Percentiles rank a stretch among this genome's conserved stretches.
phyloP scores from a whole-genome alignment of 2,888 invertebrate species.

The Acanthacorydalis orientalis region DNA sequence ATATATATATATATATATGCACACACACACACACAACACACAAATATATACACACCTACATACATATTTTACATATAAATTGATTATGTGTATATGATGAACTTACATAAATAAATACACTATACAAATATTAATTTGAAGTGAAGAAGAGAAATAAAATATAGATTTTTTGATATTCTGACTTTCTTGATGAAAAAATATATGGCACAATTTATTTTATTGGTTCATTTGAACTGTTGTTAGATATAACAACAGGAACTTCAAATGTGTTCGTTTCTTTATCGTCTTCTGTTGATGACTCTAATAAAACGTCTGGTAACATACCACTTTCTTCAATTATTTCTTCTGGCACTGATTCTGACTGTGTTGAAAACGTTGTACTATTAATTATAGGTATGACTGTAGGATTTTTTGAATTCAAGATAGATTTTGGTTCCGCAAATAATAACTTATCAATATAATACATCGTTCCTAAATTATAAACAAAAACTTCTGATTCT shows the following conservation, averaged over 20 bases:
- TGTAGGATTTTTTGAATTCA: slow-evolving; percentile 10
- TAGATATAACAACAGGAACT: background rate
- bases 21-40: too few relatives aligned
- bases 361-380: slow-evolving; percentile 10
- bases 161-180: too few relatives aligned
- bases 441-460: slow-evolving; percentile 41
- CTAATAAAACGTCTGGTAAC: slow-evolving; percentile 23
- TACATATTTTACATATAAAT: too few relatives aligned
- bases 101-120: too few relatives aligned
- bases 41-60: too few relatives aligned
- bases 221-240: slow-evolving; percentile 1
- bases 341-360: slow-evolving; percentile 24
- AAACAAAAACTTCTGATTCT: slow-evolving; percentile 44
- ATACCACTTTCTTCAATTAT: slow-evolving; percentile 20
- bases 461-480: slow-evolving; percentile 47
- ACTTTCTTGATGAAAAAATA: too few relatives aligned
- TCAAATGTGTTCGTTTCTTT: slow-evolving; percentile 8
- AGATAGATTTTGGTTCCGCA: slow-evolving; percentile 14
- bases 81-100: too few relatives aligned
- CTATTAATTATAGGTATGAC: slow-evolving; percentile 8
- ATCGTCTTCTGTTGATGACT: slow-evolving; percentile 15
- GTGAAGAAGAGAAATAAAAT: too few relatives aligned
- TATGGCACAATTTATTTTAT: background rate
- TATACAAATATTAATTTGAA: too few relatives aligned
- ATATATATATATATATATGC: too few relatives aligned